Evolutionary conservation across 2,888 invertebrate genomes (phyloP), one percentile per base, ranked within the genome.

Genomic region (Gymnoscelis rufifasciata): DNA sequence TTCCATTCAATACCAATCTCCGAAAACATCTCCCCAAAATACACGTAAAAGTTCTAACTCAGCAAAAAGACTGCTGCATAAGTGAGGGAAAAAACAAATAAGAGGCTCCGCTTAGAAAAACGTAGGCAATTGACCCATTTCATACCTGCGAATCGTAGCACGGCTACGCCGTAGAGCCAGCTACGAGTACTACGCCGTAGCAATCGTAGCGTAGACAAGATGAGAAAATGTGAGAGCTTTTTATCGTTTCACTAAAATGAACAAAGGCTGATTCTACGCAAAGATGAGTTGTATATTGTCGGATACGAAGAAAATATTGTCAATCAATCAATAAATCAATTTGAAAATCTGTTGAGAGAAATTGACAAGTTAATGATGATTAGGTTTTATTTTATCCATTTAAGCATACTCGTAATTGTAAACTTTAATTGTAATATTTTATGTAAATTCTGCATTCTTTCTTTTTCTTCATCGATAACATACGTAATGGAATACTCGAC

Each of bases 81-180:
- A 53, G 49, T 51, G 44, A 51, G 42, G 43, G 29, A 46, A 52
- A 51, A 39, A 46, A 38, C 42, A 52, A 51, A 54, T 46, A 53
- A 41, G 41, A 46, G 31, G 14, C 27, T 28, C 37, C 33, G 51
- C 51, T 56, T 56, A 54, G 54, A 54, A 59, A 54, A 57, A 59
- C 52, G 47, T 52, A 41, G 44, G 56, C 55, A 54, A 58, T 56
- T 58, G 58, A 58, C 58, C 56, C 46, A 56, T 56, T 57, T 57
- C 50, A 52, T 54, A 52, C 55, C 50, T 51, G 48, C 37, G 47
- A 44, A 48, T 49, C 39, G 48, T n/a, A n/a, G n/a, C 43, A 36
- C 40, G 24, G 31, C 35, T 23, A 35, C 35, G 35, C 35, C 51
- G 55, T 52, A 56, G 56, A 35, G 23, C 37, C 27, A 26, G 39